Evolutionary conservation across 2,888 invertebrate genomes (phyloP).

Genomic region (Ernsta delagoae): DNA sequence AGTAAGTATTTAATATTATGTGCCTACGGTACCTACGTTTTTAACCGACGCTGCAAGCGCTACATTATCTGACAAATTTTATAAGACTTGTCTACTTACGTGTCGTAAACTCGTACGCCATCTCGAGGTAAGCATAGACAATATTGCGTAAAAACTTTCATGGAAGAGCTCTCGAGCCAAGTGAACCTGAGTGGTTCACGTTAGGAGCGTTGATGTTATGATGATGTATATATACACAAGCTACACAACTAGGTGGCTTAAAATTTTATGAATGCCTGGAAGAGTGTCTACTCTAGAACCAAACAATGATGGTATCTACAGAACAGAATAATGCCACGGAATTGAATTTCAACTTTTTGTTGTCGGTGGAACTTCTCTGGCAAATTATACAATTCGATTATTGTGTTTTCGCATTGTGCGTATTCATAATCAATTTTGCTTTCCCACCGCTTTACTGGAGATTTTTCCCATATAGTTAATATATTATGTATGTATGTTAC

Average conservation of each 20-base stretch:
- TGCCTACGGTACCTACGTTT: background rate
- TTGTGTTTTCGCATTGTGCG: no score
- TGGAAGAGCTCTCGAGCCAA: conserved; percentile 66
- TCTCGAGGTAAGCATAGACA: conserved; percentile 30
- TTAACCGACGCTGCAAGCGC: background rate
- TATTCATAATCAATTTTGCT: no score
- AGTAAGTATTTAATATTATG: no score
- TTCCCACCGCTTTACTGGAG: no score
- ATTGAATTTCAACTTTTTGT: no score
- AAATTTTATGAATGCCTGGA: conserved; percentile 10
- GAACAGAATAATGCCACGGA: no score
- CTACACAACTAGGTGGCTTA: conserved; percentile 1
- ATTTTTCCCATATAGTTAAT: no score
- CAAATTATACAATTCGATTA: no score
- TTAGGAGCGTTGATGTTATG: conserved; percentile 43
- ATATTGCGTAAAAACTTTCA: conserved; percentile 61
- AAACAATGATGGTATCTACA: no score
- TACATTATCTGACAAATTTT: background rate
- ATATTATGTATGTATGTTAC: no score
- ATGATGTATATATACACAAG: no score
- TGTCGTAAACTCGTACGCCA: conserved; percentile 20
- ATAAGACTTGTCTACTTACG: conserved; percentile 1
- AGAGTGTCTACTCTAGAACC: background rate
- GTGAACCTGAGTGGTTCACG: conserved; percentile 63
- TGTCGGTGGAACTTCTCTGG: no score